Evolutionary conservation across 2,888 invertebrate species (phyloP), one percentile per base, ranked within the genome.

Genomic region (Eudasyphora cyanicolor): DNA sequence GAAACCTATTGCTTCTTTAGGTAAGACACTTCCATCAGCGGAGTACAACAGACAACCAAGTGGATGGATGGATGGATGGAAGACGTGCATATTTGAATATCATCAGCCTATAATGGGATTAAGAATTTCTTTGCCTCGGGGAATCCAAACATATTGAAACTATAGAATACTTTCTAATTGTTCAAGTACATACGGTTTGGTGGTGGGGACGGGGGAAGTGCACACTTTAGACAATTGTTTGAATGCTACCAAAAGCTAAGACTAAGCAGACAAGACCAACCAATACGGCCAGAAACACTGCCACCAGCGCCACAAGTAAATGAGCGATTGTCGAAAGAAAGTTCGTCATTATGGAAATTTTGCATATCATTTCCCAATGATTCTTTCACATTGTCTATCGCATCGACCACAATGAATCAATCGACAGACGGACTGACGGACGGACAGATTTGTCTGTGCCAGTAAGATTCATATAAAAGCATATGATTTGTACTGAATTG

Each of bases 391-490:
- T 76, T 71, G 24, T 64, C 45, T 54, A 8, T 35, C 35, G 21
- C 27, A 38, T 74, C 35, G 45, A 49, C 62, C 7, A n/a, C n/a
- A 57, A 64, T 38, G 24, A 32, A 12, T 24, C n/a, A 29, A 57
- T 17, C 32, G 21, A 19, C 49, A 29, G 35, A 76, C 38, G 0
- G 42, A 42, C 14, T 49, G 12, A 45, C 14, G 35, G 35, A 70
- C 12, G 35, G 57, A 74, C 45, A 64, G 38, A 77, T 45, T 74
- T 45, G 19, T 19, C 19, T n/a, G n/a, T n/a, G 45, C 14, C 19
- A 29, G 12, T 12, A 27, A 81, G 81, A 81, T 81, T 81, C 74
- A 29, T 79, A 82, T 82, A 77, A 79, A 82, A 82, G 71, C 64
- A 7, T 0, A 6, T 51, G 60, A 24, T 12, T 45, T 45, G 19